A percentile compares a stretch with the other conserved stretches of the same genome.
Conservation (phyloP, 2,888 invertebrate species). For the Neocrepidodera transversa region DNA sequence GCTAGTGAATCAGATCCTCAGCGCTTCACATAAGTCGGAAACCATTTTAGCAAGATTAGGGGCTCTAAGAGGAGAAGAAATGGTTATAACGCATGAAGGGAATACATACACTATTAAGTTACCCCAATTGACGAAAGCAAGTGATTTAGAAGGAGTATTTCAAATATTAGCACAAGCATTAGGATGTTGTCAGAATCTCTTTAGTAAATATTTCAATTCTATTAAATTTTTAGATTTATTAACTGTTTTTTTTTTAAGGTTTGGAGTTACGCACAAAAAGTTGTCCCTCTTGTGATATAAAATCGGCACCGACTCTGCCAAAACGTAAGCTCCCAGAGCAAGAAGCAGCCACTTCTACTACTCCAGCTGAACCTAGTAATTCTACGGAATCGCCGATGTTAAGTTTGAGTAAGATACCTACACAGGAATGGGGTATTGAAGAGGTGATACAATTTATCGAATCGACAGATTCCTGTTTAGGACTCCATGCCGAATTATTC, state of each 20-base stretch:
- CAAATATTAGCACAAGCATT: constrained; percentile 63
- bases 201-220: constrained; percentile 60
- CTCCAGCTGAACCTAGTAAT: constrained; percentile 61
- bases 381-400: constrained; percentile 49
- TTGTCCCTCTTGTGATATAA: constrained; percentile 54
- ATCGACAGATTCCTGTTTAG: constrained; percentile 82
- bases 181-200: constrained; percentile 66
- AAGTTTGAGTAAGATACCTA: constrained; percentile 64
- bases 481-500: constrained; percentile 89
- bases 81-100: constrained; percentile 55
- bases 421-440: constrained; percentile 91
- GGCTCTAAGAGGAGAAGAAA: constrained; percentile 54
- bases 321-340: constrained; percentile 63
- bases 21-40: constrained; percentile 55
- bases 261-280: constrained; percentile 50
- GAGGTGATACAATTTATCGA: constrained; percentile 93
- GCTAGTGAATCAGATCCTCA: constrained; percentile 53
- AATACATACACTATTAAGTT: constrained; percentile 67
- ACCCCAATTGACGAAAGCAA: constrained; percentile 59
- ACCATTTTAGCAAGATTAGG: constrained; percentile 51
- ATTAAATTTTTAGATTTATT: too few relatives aligned
- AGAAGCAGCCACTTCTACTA: constrained; percentile 76
- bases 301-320: constrained; percentile 47
- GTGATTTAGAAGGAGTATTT: constrained; percentile 64
- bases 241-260: constrained; percentile 39